Percentiles rank a stretch among this genome's conserved stretches.
These are phyloP conservation scores for Hyaena hyaena DNA, from an alignment of 2,113 vertebrate species.

Conservation along the genomic window DNA sequence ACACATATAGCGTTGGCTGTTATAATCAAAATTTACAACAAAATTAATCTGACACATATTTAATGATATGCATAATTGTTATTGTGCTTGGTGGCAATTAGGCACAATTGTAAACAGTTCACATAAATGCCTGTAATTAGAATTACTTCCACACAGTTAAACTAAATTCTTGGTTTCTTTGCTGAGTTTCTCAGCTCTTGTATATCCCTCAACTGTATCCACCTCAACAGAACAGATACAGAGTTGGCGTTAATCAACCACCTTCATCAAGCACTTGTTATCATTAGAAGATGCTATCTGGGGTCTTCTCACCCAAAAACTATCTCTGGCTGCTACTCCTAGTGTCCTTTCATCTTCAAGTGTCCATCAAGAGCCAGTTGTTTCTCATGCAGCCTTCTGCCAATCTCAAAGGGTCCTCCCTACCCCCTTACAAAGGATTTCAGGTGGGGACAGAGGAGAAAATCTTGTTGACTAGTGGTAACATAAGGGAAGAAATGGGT, in stretches of 20 bases:
- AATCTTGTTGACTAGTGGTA: neutral
- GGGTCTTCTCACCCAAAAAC: neutral
- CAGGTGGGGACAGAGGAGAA: neutral
- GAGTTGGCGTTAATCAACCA: slow-evolving; percentile 51
- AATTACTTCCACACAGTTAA: slow-evolving; percentile 75
- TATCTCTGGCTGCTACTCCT: slow-evolving; percentile 11
- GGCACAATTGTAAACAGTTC: slow-evolving; percentile 76
- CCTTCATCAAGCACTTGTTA: slow-evolving; percentile 45
- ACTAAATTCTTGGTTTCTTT: slow-evolving; percentile 72
- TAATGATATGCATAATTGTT: slow-evolving; percentile 80
- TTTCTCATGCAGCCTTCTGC: neutral
- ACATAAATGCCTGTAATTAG: slow-evolving; percentile 77
- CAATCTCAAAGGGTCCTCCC: neutral
- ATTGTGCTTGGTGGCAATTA: slow-evolving; percentile 75
- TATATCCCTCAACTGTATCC: slow-evolving; percentile 49
- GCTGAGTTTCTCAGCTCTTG: slow-evolving; percentile 50
- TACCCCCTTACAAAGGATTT: neutral
- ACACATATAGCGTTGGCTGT: slow-evolving; percentile 59
- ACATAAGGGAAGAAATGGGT: neutral
- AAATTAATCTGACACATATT: slow-evolving; percentile 76
- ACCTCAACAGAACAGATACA: neutral
- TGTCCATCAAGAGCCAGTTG: neutral
- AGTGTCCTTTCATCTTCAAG: neutral
- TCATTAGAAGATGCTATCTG: slow-evolving; percentile 4
- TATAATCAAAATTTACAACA: slow-evolving; percentile 76